Percentiles rank a stretch among this genome's conserved stretches.
These are phyloP conservation scores for Nestor notabilis DNA, from an alignment of 2,113 vertebrate species.

Conservation along the genomic window DNA sequence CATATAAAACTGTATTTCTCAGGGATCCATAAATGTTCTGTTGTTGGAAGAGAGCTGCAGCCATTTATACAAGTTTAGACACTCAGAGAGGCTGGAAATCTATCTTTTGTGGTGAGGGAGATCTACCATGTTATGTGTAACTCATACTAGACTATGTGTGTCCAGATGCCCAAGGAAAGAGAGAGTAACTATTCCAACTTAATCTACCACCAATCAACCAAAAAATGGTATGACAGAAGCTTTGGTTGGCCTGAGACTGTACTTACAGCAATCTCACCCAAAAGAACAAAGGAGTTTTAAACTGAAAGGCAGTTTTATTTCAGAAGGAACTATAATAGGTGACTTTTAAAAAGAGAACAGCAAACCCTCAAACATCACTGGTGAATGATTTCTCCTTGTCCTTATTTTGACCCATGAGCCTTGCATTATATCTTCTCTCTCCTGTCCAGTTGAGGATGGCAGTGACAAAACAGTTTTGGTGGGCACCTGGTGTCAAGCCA, in stretches of 20 bases:
- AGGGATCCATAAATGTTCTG: background rate
- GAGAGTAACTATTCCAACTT: background rate
- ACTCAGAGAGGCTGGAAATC: background rate
- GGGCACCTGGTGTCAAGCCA: too few species aligned
- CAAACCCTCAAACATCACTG: background rate
- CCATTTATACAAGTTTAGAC: background rate
- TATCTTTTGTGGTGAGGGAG: background rate
- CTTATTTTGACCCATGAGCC: background rate
- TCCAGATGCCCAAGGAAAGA: background rate
- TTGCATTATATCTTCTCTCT: background rate
- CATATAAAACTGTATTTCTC: background rate
- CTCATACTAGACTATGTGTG: background rate
- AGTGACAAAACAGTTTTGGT: background rate
- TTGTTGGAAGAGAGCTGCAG: background rate
- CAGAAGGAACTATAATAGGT: background rate
- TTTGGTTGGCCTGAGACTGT: background rate
- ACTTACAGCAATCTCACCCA: background rate
- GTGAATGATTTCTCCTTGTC: background rate
- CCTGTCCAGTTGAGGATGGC: background rate
- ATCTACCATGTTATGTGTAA: background rate
- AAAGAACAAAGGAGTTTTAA: background rate
- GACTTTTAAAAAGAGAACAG: background rate
- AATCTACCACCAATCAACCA: background rate
- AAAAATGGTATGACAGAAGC: background rate
- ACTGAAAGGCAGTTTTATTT: background rate